Base-by-base conservation (phyloP, 2,888 invertebrate genomes). In the Fabriciana adippe region DNA sequence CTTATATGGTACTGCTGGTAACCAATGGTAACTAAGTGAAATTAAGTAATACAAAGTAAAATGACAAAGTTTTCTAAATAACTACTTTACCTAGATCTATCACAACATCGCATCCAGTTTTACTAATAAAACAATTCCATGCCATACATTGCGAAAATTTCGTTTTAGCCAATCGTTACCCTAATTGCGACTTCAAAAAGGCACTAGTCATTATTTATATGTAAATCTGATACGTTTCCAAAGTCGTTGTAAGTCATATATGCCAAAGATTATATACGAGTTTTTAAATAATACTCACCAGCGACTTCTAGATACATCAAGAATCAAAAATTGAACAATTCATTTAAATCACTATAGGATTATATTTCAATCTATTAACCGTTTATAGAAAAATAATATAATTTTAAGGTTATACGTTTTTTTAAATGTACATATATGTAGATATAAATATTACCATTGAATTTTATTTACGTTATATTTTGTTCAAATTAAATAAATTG, bases 141-240 rank as follows among this genome's bases (percentile, higher is more conserved):
- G 59, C 70, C 62, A 60, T 55, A 65, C 54, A 62, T 61, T 60
- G 60, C 57, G 67, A 64, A 57, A 66, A 67, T 60, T 68, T 55
- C 55, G 18, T 56, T 64, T 72, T 70, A 72, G 67, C 67, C 71
- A 72, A 74, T 64, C 61, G 68, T 68, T 69, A 74, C 68, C 75
- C 80, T 83, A 81, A 82, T 80, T 79, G 82, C 80, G 79, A 81
- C 78, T 85, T 78, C 80, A 80, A 88, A 65, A 89, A 88, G 89
- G 89, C 88, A 89, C 89, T 88, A 86, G 81, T 81, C 73, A 76
- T 81, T 80, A 82, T 79, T 79, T 72, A 82, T 79, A 79, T 76
- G 73, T 75, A 70, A 75, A 69, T 78, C 79, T 83, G 79, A 82
- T 83, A 84, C 79, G 80, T 81, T 80, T 79, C 73, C 65, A 78